These are phyloP conservation scores for Lindbergichthys nudifrons DNA, from an alignment of 2,797 vertebrate species.

Conservation along the genomic window DNA sequence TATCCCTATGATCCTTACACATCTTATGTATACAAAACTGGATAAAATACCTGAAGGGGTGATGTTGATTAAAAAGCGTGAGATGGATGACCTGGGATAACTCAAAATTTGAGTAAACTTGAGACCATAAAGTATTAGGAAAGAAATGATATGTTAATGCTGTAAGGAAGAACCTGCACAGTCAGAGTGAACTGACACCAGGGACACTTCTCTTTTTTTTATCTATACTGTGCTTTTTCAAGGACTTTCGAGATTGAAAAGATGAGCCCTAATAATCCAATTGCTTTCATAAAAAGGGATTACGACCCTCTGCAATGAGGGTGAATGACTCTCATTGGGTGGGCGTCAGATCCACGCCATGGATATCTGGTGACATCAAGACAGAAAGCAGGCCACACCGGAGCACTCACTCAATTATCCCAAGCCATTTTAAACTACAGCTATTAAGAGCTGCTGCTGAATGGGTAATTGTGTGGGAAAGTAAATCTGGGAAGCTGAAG, in stretches of 20 bases:
- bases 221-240: slow-evolving; percentile 30
- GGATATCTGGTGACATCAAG: slow-evolving; percentile 41
- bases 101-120: neutral
- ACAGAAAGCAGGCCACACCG: slow-evolving; percentile 57
- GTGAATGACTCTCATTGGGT: slow-evolving; percentile 40
- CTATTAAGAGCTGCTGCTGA: slow-evolving; percentile 55
- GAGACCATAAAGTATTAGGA: slow-evolving; percentile 10
- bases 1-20: neutral
- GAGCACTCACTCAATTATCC: slow-evolving; percentile 59
- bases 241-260: slow-evolving; percentile 36
- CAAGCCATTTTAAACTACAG: slow-evolving; percentile 52
- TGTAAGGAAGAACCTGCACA: slow-evolving; percentile 5
- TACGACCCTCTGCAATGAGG: slow-evolving; percentile 37
- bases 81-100: neutral
- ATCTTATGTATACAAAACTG: neutral
- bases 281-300: slow-evolving; percentile 59
- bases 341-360: slow-evolving; percentile 29
- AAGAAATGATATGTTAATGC: neutral
- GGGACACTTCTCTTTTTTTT: slow-evolving; percentile 22
- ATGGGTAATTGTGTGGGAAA: slow-evolving; percentile 65
- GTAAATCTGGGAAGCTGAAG: slow-evolving; percentile 51
- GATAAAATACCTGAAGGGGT: neutral
- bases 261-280: slow-evolving; percentile 40
- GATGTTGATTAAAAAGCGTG: neutral
- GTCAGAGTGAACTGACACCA: slow-evolving; percentile 2